Percentiles rank a stretch among this genome's conserved stretches.
These are phyloP conservation scores for Coendou prehensilis DNA, from an alignment of 2,797 vertebrate genomes.

Conservation along the genomic window DNA sequence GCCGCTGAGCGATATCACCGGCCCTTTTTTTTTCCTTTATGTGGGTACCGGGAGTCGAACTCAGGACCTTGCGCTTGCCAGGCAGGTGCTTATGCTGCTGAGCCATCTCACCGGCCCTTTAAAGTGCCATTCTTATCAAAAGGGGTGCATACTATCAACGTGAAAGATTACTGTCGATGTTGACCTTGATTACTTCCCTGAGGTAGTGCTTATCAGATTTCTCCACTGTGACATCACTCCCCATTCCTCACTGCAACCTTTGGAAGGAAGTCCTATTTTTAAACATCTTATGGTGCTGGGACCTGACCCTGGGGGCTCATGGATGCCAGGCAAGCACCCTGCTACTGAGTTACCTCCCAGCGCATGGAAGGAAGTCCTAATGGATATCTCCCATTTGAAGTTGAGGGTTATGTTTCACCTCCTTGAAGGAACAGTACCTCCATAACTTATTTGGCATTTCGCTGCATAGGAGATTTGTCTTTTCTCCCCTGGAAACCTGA, in stretches of 20 bases:
- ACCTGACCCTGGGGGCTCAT: not conserved
- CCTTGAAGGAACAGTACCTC: not conserved
- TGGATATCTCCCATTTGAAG: not conserved
- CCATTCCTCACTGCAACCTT: not conserved
- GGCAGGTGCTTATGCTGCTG: too few species aligned
- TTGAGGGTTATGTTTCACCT: not conserved
- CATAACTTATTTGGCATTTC: slow-evolving; percentile 34
- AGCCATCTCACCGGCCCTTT: too few species aligned
- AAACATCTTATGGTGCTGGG: not conserved
- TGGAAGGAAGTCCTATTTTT: not conserved
- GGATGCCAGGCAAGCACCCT: not conserved
- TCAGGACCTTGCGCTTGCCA: too few species aligned
- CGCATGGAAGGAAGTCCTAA: not conserved
- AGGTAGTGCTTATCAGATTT: not conserved
- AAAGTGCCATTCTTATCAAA: not conserved
- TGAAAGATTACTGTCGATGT: not conserved
- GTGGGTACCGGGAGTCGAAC: too few species aligned
- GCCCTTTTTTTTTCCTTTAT: too few species aligned
- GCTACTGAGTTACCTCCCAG: too few species aligned
- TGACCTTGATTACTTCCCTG: not conserved
- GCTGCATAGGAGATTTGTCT: not conserved
- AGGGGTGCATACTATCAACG: not conserved
- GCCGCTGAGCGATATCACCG: too few species aligned
- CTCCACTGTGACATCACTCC: not conserved
- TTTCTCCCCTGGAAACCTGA: not conserved